Evolutionary conservation across 2,888 invertebrate species (phyloP).

Genomic region (Fragum sueziense): DNA sequence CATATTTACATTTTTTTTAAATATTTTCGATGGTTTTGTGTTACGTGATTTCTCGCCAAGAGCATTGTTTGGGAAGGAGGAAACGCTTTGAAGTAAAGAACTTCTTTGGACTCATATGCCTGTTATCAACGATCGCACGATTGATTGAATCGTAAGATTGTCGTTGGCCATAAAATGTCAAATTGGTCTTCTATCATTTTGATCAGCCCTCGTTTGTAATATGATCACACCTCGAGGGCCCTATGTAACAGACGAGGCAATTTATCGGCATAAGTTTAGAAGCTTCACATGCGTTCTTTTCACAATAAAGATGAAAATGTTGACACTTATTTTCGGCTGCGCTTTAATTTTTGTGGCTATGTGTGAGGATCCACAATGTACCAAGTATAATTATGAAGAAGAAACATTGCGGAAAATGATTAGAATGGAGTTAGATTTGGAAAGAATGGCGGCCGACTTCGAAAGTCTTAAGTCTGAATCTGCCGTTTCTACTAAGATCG

Average conservation of each 20-base stretch:
- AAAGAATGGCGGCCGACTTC: neutral
- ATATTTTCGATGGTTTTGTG: no score
- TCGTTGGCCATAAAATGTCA: no score
- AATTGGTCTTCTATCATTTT: no score
- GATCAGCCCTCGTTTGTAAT: neutral
- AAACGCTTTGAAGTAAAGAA: no score
- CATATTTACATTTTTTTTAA: no score
- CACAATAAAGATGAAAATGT: neutral
- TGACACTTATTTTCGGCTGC: neutral
- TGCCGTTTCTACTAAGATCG: neutral
- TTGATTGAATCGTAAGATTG: no score
- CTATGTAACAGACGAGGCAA: neutral
- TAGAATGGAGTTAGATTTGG: conserved; percentile 11
- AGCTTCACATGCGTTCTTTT: neutral
- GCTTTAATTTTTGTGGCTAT: neutral
- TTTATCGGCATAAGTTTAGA: neutral
- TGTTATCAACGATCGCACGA: no score
- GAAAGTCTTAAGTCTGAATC: neutral
- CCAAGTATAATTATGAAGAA: conserved; percentile 9
- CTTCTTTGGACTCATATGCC: no score
- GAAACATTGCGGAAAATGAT: neutral
- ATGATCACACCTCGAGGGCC: neutral
- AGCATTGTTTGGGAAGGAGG: no score
- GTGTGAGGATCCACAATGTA: conserved; percentile 3
- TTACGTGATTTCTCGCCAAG: no score